A percentile compares a stretch with the other conserved stretches of the same genome.
Conservation (phyloP, 2,888 invertebrate genomes). For the Archaeoteleia sp. region DNA sequence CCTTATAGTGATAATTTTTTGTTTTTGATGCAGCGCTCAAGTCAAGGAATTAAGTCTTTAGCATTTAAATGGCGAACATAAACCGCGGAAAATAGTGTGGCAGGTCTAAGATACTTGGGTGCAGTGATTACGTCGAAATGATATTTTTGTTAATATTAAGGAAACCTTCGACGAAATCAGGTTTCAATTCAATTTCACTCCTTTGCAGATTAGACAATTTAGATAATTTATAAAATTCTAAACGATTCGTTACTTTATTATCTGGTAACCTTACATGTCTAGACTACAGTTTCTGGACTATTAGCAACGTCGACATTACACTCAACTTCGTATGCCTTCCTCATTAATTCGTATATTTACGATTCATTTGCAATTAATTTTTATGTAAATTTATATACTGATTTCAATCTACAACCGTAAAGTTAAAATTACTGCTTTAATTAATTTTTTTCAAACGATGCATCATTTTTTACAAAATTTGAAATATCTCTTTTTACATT, state of each 20-base stretch:
- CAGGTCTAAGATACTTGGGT: slow-evolving; percentile 7
- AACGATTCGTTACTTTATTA: slow-evolving; percentile 15
- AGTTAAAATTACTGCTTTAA: background rate
- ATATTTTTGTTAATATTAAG: slow-evolving; percentile 8
- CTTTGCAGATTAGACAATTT: background rate
- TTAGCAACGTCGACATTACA: background rate
- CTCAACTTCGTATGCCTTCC: background rate
- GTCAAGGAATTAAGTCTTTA: slow-evolving; percentile 10
- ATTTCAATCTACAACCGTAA: no score
- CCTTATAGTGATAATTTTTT: background rate
- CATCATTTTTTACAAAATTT: no score
- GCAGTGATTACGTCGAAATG: slow-evolving; percentile 2
- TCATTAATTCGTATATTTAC: background rate
- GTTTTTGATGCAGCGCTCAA: background rate
- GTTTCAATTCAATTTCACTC: slow-evolving; percentile 7
- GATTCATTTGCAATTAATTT: slow-evolving; percentile 3
- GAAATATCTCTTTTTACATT: no score
- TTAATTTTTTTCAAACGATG: no score
- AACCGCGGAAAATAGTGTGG: slow-evolving; percentile 10
- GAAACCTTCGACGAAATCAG: slow-evolving; percentile 8
- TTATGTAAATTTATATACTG: background rate
- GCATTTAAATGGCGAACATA: slow-evolving; percentile 5
- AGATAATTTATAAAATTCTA: slow-evolving; percentile 9
- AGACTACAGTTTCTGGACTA: background rate
- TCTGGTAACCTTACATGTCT: slow-evolving; percentile 7